Percentiles rank a stretch among this genome's conserved stretches.
Conservation (phyloP, 2,797 vertebrate genomes). For the Gymnothorax javanicus region DNA sequence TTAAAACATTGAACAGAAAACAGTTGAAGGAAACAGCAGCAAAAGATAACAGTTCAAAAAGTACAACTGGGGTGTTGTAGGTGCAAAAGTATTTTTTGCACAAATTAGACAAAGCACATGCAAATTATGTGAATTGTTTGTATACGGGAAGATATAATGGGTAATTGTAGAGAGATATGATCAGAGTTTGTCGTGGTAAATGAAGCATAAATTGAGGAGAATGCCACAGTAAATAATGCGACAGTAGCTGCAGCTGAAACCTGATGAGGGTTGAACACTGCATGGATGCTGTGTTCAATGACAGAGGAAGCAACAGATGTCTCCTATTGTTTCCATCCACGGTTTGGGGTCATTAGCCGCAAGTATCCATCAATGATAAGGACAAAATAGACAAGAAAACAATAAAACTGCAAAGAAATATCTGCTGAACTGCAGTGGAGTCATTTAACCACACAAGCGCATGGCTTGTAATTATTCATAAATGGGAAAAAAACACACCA, state of each 20-base stretch:
- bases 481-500: slow-evolving; percentile 6
- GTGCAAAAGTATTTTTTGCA: not conserved
- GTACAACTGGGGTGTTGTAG: not conserved
- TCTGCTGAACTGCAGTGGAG: not conserved
- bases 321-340: not conserved
- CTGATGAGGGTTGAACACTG: not conserved
- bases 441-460: not conserved
- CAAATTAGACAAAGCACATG: not conserved
- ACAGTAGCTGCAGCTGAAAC: not conserved
- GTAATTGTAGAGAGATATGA: not conserved
- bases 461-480: not conserved
- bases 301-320: not conserved
- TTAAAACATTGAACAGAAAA: not conserved
- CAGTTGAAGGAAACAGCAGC: not conserved
- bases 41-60: not conserved
- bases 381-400: not conserved
- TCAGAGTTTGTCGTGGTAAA: not conserved
- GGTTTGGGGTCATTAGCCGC: not conserved
- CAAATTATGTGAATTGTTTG: not conserved
- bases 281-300: not conserved
- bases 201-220: not conserved
- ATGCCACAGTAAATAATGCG: not conserved
- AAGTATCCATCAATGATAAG: not conserved
- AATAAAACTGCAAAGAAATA: not conserved
- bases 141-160: not conserved